Evolutionary conservation across 2,888 invertebrate genomes (phyloP).

Genomic region (Ophion costatus): DNA sequence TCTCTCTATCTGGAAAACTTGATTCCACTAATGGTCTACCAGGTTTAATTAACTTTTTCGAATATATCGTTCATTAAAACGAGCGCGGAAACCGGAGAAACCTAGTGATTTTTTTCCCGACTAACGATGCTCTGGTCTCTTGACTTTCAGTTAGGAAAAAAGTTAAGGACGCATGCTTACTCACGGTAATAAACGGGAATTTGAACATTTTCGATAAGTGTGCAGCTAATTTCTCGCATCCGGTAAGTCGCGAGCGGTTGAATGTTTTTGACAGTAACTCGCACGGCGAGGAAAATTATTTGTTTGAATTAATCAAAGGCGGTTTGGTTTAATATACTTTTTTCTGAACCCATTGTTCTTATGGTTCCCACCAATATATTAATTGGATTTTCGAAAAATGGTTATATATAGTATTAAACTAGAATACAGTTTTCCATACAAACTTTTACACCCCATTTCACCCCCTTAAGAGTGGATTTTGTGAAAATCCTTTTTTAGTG

Average conservation of each 20-base stretch:
- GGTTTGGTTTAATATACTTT: neutral
- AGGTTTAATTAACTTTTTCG: conserved; percentile 53
- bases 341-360: neutral
- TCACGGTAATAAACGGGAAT: neutral
- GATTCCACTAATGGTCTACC: conserved; percentile 33
- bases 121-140: conserved; percentile 21
- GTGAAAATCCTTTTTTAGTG: too few species aligned
- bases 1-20: conserved; percentile 21
- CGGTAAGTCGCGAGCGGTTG: too few species aligned
- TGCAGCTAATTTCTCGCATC: too few species aligned
- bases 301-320: neutral
- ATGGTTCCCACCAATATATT: neutral
- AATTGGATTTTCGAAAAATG: neutral
- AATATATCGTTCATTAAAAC: conserved; percentile 9
- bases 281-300: neutral
- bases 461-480: too few species aligned
- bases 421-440: too few species aligned
- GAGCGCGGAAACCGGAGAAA: neutral
- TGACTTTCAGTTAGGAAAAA: conserved; percentile 3
- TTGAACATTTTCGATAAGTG: neutral
- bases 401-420: too few species aligned
- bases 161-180: neutral
- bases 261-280: too few species aligned
- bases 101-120: conserved; percentile 3
- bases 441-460: too few species aligned